phyloP scores from a whole-genome alignment of 2,113 vertebrate genomes.

The Corythornis cristatus region DNA sequence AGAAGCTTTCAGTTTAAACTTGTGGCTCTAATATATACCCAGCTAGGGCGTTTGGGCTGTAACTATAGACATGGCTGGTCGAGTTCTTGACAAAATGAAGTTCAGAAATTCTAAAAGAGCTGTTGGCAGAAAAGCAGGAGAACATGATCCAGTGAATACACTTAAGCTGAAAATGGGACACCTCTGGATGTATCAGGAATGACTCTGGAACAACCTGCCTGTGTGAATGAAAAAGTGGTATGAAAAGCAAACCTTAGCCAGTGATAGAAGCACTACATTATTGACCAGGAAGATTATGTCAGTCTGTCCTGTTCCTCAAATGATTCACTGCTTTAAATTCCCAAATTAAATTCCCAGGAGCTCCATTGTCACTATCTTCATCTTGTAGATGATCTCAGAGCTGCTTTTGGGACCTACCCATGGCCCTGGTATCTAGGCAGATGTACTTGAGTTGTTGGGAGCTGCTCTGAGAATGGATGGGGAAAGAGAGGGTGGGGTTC shows the following conservation, averaged over 20 bases:
- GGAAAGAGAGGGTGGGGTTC: not conserved
- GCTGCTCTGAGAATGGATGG: not conserved
- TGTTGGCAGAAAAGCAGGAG: not conserved
- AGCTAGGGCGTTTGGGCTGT: not conserved
- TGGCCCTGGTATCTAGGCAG: not conserved
- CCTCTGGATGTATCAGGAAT: not conserved
- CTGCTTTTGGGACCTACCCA: not conserved
- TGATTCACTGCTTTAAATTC: not conserved
- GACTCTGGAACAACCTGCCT: not conserved
- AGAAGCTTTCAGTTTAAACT: not conserved
- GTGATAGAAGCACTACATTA: not conserved
- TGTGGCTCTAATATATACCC: not conserved
- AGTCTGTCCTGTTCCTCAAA: not conserved
- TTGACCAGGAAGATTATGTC: not conserved
- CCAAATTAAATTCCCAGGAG: fast-evolving
- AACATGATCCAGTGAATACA: not conserved
- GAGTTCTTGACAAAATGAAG: not conserved
- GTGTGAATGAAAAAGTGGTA: not conserved
- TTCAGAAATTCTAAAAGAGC: not conserved
- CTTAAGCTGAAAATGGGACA: not conserved
- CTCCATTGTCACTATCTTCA: not conserved
- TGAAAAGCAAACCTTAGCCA: not conserved
- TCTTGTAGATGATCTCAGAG: not conserved
- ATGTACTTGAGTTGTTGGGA: not conserved
- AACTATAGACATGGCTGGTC: not conserved